These are phyloP conservation scores for Odontocolon sp. DNA, from an alignment of 2,888 invertebrate species.

Conservation along the genomic window DNA sequence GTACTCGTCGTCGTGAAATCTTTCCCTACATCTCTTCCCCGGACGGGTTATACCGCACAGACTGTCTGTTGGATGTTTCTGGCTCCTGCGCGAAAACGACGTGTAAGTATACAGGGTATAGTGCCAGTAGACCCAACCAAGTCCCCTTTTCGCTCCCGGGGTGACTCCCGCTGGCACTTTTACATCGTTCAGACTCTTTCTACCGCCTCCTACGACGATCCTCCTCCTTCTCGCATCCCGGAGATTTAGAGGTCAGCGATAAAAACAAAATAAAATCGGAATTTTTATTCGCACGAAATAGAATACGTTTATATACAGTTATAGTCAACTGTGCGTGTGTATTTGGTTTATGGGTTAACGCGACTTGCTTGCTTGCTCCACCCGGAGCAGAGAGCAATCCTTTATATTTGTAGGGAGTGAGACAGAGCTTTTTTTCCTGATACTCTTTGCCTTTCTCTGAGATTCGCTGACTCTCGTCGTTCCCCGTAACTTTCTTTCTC, in stretches of 20 bases:
- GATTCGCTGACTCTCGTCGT: constrained; percentile 56
- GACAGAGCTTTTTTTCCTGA: constrained; percentile 17
- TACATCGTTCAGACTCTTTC: constrained; percentile 52
- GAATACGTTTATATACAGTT: constrained; percentile 67
- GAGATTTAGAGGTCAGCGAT: constrained; percentile 65
- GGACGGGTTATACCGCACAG: constrained; percentile 48
- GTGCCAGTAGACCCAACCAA: constrained; percentile 41
- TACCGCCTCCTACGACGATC: constrained; percentile 57
- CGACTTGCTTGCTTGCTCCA: constrained; percentile 47
- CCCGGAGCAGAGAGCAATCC: constrained; percentile 60
- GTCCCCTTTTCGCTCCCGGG: constrained; percentile 58
- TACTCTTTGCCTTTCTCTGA: constrained; percentile 58
- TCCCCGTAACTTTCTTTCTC: constrained; percentile 44
- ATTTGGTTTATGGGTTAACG: constrained; percentile 74
- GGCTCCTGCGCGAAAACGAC: constrained; percentile 58
- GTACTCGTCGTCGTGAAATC: constrained; percentile 67
- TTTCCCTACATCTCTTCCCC: constrained; percentile 69
- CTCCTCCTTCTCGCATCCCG: constrained; percentile 30
- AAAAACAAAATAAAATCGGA: constrained; percentile 70
- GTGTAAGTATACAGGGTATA: constrained; percentile 52
- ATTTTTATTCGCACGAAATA: constrained; percentile 77
- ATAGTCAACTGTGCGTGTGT: constrained; percentile 47
- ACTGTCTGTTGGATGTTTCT: constrained; percentile 30
- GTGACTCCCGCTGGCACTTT: constrained; percentile 65
- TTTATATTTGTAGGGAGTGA: constrained; percentile 65